Base-by-base conservation (phyloP, 2,888 invertebrate genomes). In the Eumerus sabulonum region DNA sequence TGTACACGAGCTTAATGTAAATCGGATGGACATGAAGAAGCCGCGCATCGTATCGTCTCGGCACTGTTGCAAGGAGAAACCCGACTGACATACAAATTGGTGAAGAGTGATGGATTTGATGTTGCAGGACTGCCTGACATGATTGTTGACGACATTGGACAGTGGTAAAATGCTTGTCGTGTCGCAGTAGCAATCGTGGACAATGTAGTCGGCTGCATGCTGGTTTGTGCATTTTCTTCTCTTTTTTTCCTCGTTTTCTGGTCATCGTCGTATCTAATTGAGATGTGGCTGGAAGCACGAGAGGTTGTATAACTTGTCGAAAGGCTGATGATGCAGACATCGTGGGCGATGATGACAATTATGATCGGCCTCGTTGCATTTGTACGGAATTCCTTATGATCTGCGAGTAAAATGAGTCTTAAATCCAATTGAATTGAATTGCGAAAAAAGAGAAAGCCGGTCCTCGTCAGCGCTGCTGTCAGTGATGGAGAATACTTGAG, bases 31-130 rank as follows among this genome's bases (percentile, higher is more conserved):
- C 60, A 60, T 71, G 59, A 71, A 71, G 71, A 71, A 71, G 51
- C 59, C 51, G 56, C 35, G 36, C 45, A 51, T 51, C 11, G 51
- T 51, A 51, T 51, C 11, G 51, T 66, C 54, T 56, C 48, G 51
- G 45, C 40, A 40, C 35, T 13, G 35, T 14, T 57, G 36, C 57
- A 18, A 51, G 45, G 27, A 56, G 50, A 67, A 45, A 63, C 73
- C 50, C 63, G 38, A 38, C 62, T 63, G 77, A 73, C 62, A 79
- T 73, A 68, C 59, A 79, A 73, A 79, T 73, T 73, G 59, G 67
- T 57, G 67, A 57, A 17, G 67, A 77, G 67, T 79, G 77, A 79
- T 79, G 73, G 59, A 79, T 79, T 79, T 73, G 77, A 79, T 63
- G 63, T 67, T 63, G 63, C 48, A 60, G 67, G 62, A 67, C 67